Conservation (phyloP, 2,113 vertebrate genomes). For the Prolemur simus region DNA sequence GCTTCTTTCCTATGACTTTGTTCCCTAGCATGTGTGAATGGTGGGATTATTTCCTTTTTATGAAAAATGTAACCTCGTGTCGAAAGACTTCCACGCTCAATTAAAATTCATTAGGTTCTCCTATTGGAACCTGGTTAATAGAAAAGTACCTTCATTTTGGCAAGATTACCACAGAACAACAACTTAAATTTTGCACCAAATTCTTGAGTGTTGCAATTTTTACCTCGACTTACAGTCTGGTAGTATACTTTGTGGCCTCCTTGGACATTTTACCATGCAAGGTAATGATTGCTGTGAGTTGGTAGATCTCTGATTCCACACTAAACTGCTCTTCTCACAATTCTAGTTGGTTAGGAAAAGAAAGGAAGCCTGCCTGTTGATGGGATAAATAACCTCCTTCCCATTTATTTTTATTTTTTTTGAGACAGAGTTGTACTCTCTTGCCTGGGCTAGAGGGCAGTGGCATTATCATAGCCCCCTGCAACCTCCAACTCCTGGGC, state of each 20-base stretch:
- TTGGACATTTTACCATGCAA: background rate
- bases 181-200: background rate
- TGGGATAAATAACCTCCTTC: slow-evolving; percentile 44
- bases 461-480: no score
- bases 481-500: no score
- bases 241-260: background rate
- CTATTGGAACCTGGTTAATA: slow-evolving; percentile 39
- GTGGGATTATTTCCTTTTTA: background rate
- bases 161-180: background rate
- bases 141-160: background rate
- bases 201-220: slow-evolving; percentile 8
- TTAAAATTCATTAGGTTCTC: slow-evolving; percentile 36
- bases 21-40: background rate
- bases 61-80: background rate
- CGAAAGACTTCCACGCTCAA: background rate
- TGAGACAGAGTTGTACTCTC: no score
- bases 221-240: slow-evolving; percentile 9
- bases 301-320: background rate
- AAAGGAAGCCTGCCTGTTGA: slow-evolving; percentile 63
- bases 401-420: slow-evolving; percentile 49
- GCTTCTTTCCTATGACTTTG: background rate
- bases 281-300: background rate
- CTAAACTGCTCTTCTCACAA: background rate
- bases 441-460: no score
- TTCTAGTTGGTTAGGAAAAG: slow-evolving; percentile 14